Conservation (phyloP, 2,113 vertebrate genomes). For the Rhinichthys klamathensis region DNA sequence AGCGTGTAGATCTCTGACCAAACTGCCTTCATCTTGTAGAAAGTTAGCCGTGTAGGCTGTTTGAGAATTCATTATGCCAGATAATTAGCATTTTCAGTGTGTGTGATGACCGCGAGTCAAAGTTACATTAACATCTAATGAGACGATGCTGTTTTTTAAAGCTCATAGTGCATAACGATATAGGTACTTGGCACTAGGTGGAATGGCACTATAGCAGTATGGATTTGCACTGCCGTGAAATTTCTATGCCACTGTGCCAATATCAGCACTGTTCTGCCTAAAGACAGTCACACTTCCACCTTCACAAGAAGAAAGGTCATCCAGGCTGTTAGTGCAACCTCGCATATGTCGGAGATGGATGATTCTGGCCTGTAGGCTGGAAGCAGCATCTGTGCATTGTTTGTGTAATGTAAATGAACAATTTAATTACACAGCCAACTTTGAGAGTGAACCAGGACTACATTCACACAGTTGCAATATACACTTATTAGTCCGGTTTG, state of each 20-base stretch:
- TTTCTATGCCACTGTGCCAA: constrained; percentile 9
- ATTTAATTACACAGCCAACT: background rate
- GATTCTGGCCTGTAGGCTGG: background rate
- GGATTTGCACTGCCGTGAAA: constrained; percentile 1
- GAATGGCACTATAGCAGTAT: constrained; percentile 26
- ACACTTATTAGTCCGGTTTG: background rate
- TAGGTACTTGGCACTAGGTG: constrained; percentile 26
- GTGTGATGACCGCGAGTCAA: background rate
- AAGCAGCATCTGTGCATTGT: background rate
- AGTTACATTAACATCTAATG: constrained; percentile 13
- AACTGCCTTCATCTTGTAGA: background rate
- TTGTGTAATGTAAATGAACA: constrained; percentile 2
- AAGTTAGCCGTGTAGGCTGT: background rate
- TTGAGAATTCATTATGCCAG: constrained; percentile 17
- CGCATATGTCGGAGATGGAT: constrained; percentile 32
- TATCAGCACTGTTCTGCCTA: constrained; percentile 29
- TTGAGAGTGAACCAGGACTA: background rate
- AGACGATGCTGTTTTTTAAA: background rate
- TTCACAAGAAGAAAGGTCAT: constrained; percentile 21
- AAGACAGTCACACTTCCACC: constrained; percentile 15
- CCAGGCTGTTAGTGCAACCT: background rate
- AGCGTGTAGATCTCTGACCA: constrained; percentile 7
- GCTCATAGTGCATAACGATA: background rate
- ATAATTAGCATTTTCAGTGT: constrained; percentile 11
- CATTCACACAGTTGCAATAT: background rate